phyloP scores from a whole-genome alignment of 2,113 vertebrate genomes.

The Microtus montanus region DNA sequence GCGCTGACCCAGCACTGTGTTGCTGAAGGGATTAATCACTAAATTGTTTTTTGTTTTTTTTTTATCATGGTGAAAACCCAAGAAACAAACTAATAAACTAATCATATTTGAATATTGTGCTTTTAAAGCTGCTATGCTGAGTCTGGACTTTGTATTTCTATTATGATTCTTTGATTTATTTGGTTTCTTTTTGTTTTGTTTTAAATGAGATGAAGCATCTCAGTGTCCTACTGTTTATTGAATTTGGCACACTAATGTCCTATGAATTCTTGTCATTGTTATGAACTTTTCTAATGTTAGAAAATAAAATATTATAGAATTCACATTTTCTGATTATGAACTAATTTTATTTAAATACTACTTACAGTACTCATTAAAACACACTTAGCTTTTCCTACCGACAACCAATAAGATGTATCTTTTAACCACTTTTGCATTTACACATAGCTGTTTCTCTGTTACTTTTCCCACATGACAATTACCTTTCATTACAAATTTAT shows the following conservation, averaged over 20 bases:
- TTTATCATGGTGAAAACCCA: conserved; percentile 85
- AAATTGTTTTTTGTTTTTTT: conserved; percentile 84
- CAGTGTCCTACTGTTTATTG: conserved; percentile 82
- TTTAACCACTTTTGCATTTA: conserved; percentile 85
- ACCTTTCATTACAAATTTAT: conserved; percentile 98
- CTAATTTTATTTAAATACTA: conserved; percentile 89
- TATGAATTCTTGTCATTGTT: conserved; percentile 85
- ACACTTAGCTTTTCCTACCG: conserved; percentile 83
- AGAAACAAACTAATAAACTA: conserved; percentile 80
- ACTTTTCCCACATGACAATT: conserved; percentile 91
- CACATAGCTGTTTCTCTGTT: conserved; percentile 89
- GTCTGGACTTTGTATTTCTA: conserved; percentile 76
- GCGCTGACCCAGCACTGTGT: conserved; percentile 86
- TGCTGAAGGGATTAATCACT: conserved; percentile 88
- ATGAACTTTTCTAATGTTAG: conserved; percentile 88
- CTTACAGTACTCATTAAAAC: conserved; percentile 88
- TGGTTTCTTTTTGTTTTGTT: conserved; percentile 74
- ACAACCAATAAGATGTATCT: conserved; percentile 84
- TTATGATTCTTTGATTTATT: conserved; percentile 84
- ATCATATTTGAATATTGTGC: conserved; percentile 76
- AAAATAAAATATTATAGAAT: conserved; percentile 90
- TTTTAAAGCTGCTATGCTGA: conserved; percentile 77
- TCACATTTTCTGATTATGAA: conserved; percentile 87
- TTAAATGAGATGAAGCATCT: conserved; percentile 80
- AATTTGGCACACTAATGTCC: conserved; percentile 86